A percentile compares a stretch with the other conserved stretches of the same genome.
Evolutionary conservation across 2,888 invertebrate species (phyloP).

Genomic region (Brachylomia viminalis): DNA sequence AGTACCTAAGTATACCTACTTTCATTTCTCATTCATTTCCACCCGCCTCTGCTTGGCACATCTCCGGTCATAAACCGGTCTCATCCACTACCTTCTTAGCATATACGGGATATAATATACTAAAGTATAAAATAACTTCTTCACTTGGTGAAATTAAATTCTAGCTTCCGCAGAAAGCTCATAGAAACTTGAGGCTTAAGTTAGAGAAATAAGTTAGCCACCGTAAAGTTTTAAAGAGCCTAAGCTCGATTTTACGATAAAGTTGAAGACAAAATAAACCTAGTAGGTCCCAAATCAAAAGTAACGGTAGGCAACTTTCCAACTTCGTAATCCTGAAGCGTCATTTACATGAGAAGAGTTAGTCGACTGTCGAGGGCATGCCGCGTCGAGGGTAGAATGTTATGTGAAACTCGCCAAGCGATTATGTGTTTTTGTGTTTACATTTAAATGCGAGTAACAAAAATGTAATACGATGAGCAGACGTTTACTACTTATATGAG

Average conservation of each 20-base stretch:
- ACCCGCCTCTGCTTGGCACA: neutral
- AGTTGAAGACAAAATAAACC: conserved; percentile 24
- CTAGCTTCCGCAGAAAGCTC: conserved; percentile 33
- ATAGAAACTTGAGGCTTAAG: conserved; percentile 34
- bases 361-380: neutral
- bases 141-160: conserved; percentile 46
- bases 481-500: neutral
- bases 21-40: conserved; percentile 13
- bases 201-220: conserved; percentile 37
- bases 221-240: conserved; percentile 26
- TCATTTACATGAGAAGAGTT: neutral
- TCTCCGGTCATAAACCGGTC: conserved; percentile 33
- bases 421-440: neutral
- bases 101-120: conserved; percentile 41
- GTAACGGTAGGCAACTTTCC: neutral
- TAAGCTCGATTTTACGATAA: conserved; percentile 19
- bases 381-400: neutral
- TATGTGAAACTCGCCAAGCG: neutral
- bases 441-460: neutral
- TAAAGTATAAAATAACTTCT: conserved; percentile 52
- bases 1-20: neutral
- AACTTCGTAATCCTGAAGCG: neutral
- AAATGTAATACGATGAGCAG: neutral
- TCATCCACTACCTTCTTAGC: conserved; percentile 46
- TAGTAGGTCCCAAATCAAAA: conserved; percentile 2